Conservation (phyloP, 1,140 invertebrate genomes). For the Drosophila pruinosa region DNA sequence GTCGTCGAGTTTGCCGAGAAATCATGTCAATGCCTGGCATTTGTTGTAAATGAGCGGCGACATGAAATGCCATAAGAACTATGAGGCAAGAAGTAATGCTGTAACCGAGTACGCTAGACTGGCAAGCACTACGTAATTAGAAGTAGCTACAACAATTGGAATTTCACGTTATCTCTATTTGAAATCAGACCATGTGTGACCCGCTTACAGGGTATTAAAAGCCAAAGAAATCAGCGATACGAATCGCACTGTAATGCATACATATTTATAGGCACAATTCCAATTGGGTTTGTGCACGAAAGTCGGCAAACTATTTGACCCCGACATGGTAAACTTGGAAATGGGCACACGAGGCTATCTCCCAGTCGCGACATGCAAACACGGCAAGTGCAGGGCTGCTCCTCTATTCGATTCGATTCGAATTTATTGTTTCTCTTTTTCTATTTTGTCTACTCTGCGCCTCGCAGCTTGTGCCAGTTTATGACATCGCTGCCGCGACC, state of each 20-base stretch:
- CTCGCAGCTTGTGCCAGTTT: conserved; percentile 43
- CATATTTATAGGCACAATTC: conserved; percentile 57
- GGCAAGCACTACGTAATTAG: neutral
- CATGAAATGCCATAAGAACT: conserved; percentile 51
- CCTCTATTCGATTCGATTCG: neutral
- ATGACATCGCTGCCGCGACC: conserved; percentile 40
- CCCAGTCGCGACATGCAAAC: conserved; percentile 42
- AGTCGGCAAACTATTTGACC: conserved; percentile 68
- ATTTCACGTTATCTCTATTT: neutral
- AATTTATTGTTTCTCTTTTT: neutral
- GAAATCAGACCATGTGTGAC: neutral
- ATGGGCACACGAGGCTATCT: conserved; percentile 73
- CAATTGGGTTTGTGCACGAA: conserved; percentile 73
- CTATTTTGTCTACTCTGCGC: neutral
- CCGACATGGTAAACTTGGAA: conserved; percentile 80
- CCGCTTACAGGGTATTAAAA: neutral
- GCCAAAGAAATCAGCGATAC: conserved; percentile 27
- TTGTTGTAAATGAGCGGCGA: conserved; percentile 63
- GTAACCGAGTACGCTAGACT: neutral
- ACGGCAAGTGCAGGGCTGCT: neutral
- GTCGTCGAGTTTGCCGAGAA: conserved; percentile 29
- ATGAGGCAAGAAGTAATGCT: neutral
- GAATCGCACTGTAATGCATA: conserved; percentile 27
- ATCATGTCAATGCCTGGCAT: conserved; percentile 75
- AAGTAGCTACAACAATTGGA: neutral